Conservation (phyloP, 1,140 invertebrate species). For the Oryctes rhinoceros region DNA sequence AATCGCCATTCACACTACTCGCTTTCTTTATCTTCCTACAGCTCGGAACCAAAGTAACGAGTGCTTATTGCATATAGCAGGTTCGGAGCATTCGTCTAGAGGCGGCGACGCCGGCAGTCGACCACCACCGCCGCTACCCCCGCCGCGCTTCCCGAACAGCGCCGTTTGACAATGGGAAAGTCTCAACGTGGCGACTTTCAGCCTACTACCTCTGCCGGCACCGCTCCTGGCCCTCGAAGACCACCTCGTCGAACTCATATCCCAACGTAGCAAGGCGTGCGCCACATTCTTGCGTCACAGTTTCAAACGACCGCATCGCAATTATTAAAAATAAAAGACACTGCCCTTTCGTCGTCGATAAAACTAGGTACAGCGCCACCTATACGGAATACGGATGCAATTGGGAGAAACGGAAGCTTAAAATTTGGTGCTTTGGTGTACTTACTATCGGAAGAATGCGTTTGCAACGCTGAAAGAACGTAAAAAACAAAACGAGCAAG, state of each 20-base stretch:
- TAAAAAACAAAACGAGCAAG: neutral
- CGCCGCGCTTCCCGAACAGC: conserved; percentile 72
- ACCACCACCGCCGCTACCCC: conserved; percentile 72
- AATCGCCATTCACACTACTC: neutral
- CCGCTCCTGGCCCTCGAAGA: conserved; percentile 63
- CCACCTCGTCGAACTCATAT: conserved; percentile 65
- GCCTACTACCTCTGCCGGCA: conserved; percentile 60
- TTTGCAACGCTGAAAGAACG: too few species aligned
- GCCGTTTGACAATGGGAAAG: conserved; percentile 74
- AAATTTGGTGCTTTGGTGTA: conserved; percentile 1
- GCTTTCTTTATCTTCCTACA: conserved; percentile 18
- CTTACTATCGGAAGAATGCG: neutral
- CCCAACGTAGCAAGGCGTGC: conserved; percentile 64
- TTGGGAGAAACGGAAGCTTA: neutral
- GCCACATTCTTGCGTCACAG: conserved; percentile 63
- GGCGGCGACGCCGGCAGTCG: conserved; percentile 55
- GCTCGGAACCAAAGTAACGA: conserved; percentile 35
- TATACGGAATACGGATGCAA: neutral
- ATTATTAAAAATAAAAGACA: conserved; percentile 41
- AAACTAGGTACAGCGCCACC: conserved; percentile 3
- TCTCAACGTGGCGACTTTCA: conserved; percentile 64
- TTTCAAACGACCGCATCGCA: conserved; percentile 57
- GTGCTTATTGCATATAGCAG: conserved; percentile 51
- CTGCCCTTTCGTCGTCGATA: conserved; percentile 33
- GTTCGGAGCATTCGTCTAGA: conserved; percentile 57